Evolutionary conservation across 2,888 invertebrate species (phyloP).

Genomic region (Helobdella robusta): DNA sequence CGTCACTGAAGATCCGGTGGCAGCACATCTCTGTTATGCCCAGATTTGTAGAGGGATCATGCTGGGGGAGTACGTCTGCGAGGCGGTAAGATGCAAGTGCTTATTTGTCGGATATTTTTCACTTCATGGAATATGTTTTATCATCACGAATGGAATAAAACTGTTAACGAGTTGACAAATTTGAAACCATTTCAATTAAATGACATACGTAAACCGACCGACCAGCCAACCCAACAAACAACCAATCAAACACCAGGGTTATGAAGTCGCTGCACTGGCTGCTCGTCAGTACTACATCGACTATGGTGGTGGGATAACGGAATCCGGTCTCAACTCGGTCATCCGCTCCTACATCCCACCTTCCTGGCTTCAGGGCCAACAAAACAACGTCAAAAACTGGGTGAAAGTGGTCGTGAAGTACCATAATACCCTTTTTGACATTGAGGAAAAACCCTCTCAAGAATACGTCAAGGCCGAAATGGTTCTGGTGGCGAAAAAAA

Average conservation of each 20-base stretch:
- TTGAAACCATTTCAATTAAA: no score
- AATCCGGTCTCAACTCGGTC: conserved; percentile 26
- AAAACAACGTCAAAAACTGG: neutral
- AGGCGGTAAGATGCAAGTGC: conserved; percentile 23
- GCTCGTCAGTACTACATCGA: conserved; percentile 34
- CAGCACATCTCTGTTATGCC: conserved; percentile 30
- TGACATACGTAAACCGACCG: no score
- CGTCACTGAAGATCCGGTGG: conserved; percentile 21
- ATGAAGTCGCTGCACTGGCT: conserved; percentile 31
- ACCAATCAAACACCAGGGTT: conserved; percentile 27
- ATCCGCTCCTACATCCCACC: conserved; percentile 29
- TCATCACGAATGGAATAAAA: no score
- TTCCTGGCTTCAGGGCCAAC: neutral
- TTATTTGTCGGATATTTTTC: neutral
- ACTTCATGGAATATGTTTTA: no score
- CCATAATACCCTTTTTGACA: neutral
- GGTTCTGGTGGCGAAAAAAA: conserved; percentile 10
- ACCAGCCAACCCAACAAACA: no score
- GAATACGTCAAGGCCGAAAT: conserved; percentile 9
- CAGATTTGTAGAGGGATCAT: conserved; percentile 33
- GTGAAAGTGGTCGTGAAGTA: neutral
- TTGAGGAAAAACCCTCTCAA: neutral
- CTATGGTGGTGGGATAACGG: conserved; percentile 29
- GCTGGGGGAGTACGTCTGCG: conserved; percentile 32
- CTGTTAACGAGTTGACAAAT: no score